Percentiles rank a stretch among this genome's conserved stretches.
Conservation (phyloP, 2,888 invertebrate genomes). For the Dolichopus griseipennis region DNA sequence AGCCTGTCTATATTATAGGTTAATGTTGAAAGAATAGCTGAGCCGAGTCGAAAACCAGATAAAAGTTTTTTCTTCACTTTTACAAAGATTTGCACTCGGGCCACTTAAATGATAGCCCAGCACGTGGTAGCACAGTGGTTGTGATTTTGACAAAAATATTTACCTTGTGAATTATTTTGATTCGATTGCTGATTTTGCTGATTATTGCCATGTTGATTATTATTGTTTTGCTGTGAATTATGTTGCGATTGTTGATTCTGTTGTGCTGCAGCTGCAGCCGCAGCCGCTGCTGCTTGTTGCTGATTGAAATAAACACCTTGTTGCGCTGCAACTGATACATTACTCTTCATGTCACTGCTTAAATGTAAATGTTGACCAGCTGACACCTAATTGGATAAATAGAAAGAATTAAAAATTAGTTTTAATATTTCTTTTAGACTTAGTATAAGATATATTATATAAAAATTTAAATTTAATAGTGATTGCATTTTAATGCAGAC, state of each 20-base stretch:
- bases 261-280: slow-evolving; percentile 27
- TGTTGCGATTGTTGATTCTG: slow-evolving; percentile 39
- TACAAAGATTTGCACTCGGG: too few relatives aligned
- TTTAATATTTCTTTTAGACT: too few relatives aligned
- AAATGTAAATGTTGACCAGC: slow-evolving; percentile 80
- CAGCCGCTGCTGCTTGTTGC: slow-evolving; percentile 38
- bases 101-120: too few relatives aligned
- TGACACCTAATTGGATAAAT: slow-evolving; percentile 54
- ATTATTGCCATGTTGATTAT: slow-evolving; percentile 26
- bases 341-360: slow-evolving; percentile 60
- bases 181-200: slow-evolving; percentile 33
- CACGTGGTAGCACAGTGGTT: too few relatives aligned
- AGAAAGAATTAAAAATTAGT: too few relatives aligned
- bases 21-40: too few relatives aligned
- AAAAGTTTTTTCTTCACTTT: too few relatives aligned
- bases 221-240: slow-evolving; percentile 31
- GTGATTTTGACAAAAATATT: slow-evolving; percentile 20
- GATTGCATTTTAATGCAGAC: too few relatives aligned
- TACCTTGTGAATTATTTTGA: slow-evolving; percentile 41
- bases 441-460: too few relatives aligned
- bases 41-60: too few relatives aligned
- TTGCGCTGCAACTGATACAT: slow-evolving; percentile 74
- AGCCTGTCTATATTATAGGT: too few relatives aligned
- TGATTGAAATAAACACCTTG: slow-evolving; percentile 69
- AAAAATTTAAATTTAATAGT: too few relatives aligned